phyloP scores from a whole-genome alignment of 1,140 invertebrate species.

The Thaumatotibia leucotreta region DNA sequence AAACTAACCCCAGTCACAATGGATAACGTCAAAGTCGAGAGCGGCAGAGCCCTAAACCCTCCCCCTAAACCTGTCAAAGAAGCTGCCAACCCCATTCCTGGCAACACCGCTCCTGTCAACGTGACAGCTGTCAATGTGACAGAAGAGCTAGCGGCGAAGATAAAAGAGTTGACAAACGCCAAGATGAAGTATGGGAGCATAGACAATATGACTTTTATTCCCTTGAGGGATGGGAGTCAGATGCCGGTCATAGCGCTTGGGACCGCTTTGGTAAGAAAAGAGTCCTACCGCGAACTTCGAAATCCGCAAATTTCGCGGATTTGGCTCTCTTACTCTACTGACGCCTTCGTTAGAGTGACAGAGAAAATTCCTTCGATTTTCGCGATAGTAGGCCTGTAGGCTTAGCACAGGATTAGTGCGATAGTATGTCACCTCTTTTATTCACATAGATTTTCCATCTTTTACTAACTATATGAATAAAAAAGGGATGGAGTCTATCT shows the following conservation, averaged over 20 bases:
- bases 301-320: too few relatives aligned
- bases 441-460: too few relatives aligned
- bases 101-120: not conserved
- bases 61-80: slow-evolving; percentile 12
- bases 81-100: not conserved
- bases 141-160: slow-evolving; percentile 16
- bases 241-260: slow-evolving; percentile 51
- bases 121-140: not conserved
- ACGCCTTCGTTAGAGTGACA: too few relatives aligned
- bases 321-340: too few relatives aligned
- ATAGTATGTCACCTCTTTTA: too few relatives aligned
- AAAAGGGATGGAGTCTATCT: too few relatives aligned
- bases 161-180: slow-evolving; percentile 30
- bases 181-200: slow-evolving; percentile 31
- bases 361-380: too few relatives aligned
- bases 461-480: too few relatives aligned
- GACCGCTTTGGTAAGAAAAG: slow-evolving; percentile 46
- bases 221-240: slow-evolving; percentile 26
- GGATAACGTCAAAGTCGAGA: not conserved
- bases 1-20: slow-evolving; percentile 24
- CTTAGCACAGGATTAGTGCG: too few relatives aligned
- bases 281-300: too few relatives aligned
- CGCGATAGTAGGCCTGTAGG: too few relatives aligned
- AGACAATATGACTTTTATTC: slow-evolving; percentile 27
- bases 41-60: slow-evolving; percentile 25